Base-by-base conservation (phyloP, 2,797 vertebrate genomes). In the Falco rusticolus region DNA sequence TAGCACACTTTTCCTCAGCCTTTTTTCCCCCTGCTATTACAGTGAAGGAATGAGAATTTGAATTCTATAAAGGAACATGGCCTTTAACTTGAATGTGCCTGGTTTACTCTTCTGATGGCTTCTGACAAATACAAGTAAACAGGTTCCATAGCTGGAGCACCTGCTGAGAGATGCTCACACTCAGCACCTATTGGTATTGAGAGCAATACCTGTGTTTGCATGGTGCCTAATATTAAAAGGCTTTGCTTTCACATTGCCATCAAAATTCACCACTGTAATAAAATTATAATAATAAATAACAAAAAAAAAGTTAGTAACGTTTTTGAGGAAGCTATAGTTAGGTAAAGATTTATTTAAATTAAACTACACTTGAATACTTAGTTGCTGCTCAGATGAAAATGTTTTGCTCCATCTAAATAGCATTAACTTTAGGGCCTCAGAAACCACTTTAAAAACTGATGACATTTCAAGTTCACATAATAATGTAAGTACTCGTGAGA, bases 1-100 rank as follows among this genome's bases (percentile, higher is more conserved):
- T 6, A 8, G 10, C 3, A 10, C 1, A 2, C 2, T 57, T 5
- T 22, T 29, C 14, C 19, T 56, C 37, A n/a, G 13, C 16, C 20
- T 80, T 28, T 70, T 34, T 16, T 69, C 68, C 63, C 26, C 26
- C 12, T 43, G 29, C 10, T 13, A 17, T 26, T 50, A 50, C 5
- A 71, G 57, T 1, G 82, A 79, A 75, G 8, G 43, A 76, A 45
- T 6, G 4, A 50, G 29, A 64, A 17, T 17, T 19, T 43, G 31
- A 68, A 77, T 80, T 47, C 93, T 69, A 11, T n/a, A 66, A 50
- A 68, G 59, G 31, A 77, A 63, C 10, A 6, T 7, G 24, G 48
- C 10, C 47, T 78, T 90, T 48, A 64, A 56, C 7, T 68, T 37
- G 39, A 43, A 56, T 15, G 24, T 47, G 10, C 12, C 45, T 54